Conservation (phyloP, 2,797 vertebrate species). For the Falco rusticolus region DNA sequence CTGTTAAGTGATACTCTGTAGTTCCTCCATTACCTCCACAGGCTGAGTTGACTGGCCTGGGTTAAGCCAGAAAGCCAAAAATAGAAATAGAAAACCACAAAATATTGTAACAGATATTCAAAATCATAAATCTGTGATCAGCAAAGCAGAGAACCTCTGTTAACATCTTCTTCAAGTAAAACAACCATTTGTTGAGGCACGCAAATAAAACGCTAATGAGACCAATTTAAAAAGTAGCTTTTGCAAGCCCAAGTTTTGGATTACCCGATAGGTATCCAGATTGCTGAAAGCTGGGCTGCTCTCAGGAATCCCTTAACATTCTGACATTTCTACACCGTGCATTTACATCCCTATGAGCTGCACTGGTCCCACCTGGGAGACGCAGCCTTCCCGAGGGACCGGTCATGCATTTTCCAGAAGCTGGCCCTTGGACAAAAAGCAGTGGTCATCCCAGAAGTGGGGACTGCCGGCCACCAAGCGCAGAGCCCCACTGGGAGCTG, state of each 20-base stretch:
- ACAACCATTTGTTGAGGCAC: background rate
- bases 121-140: conserved; percentile 42
- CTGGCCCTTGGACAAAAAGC: background rate
- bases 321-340: accelerated
- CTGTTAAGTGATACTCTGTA: conserved; percentile 12
- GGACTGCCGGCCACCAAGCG: accelerated
- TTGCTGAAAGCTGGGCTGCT: background rate
- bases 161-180: background rate
- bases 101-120: conserved; percentile 33
- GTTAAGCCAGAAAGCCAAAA: conserved; percentile 17
- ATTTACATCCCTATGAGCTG: background rate
- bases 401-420: background rate
- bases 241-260: background rate
- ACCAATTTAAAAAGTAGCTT: conserved; percentile 1
- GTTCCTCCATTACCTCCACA: background rate
- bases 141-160: conserved; percentile 9
- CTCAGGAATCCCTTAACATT: background rate
- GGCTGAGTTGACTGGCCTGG: background rate
- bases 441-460: background rate
- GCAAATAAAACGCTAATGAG: conserved; percentile 21
- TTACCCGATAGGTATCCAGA: background rate
- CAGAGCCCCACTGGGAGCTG: accelerated
- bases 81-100: conserved; percentile 28
- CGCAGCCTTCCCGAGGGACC: background rate
- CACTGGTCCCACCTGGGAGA: background rate